Percentiles rank a stretch among this genome's conserved stretches.
These are phyloP conservation scores for Drosophila cognata DNA, from an alignment of 2,888 invertebrate species.

Conservation along the genomic window DNA sequence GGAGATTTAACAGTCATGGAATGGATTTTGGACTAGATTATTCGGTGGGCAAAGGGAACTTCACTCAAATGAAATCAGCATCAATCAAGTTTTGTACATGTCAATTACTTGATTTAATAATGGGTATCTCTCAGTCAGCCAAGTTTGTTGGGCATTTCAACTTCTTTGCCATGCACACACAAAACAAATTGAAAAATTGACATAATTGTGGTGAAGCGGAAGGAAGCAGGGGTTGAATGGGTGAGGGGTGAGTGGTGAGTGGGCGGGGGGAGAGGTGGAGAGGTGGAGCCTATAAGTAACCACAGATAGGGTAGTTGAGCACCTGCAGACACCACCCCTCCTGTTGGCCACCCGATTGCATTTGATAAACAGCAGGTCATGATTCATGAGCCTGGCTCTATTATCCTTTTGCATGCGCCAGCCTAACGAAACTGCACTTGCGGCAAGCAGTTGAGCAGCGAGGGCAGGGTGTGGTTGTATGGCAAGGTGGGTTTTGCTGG, in stretches of 20 bases:
- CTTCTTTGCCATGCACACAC: slow-evolving; percentile 39
- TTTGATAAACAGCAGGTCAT: slow-evolving; percentile 75
- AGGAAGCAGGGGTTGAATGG: neutral
- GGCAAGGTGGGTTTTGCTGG: neutral
- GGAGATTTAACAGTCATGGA: neutral
- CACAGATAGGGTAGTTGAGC: slow-evolving; percentile 57
- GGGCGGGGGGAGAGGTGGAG: neutral
- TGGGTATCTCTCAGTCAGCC: slow-evolving; percentile 13
- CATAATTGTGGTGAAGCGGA: slow-evolving; percentile 45
- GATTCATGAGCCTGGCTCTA: slow-evolving; percentile 71
- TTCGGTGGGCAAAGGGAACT: neutral
- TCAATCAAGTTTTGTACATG: neutral
- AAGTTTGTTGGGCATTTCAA: neutral
- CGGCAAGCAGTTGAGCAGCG: slow-evolving; percentile 12
- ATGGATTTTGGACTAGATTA: neutral
- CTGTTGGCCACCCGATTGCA: slow-evolving; percentile 49
- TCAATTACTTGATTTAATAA: neutral
- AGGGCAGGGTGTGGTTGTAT: neutral
- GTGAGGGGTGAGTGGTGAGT: neutral
- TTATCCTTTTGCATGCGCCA: slow-evolving; percentile 58
- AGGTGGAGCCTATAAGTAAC: slow-evolving; percentile 47
- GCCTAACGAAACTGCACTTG: slow-evolving; percentile 54
- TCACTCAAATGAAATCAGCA: neutral
- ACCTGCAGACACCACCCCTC: neutral
- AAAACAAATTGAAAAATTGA: slow-evolving; percentile 77